Percentiles rank a stretch among this genome's conserved stretches.
Conservation (phyloP, 2,113 vertebrate species). For the Channa maculata region DNA sequence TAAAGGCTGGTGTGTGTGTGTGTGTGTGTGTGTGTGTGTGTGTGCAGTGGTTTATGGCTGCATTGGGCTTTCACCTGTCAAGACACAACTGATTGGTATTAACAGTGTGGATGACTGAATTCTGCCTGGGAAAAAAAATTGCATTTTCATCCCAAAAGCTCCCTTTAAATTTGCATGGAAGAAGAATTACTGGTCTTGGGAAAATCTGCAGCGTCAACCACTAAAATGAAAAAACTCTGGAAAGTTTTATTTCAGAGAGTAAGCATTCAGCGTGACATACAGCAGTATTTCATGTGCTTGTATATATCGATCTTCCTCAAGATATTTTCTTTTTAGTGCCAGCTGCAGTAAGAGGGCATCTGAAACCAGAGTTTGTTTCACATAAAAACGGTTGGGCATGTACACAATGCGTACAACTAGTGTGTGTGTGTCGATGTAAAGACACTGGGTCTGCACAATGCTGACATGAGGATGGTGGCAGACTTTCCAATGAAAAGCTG, state of each 20-base stretch:
- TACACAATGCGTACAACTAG: neutral
- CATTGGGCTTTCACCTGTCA: slow-evolving; percentile 59
- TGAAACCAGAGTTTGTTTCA: slow-evolving; percentile 13
- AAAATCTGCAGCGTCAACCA: slow-evolving; percentile 56
- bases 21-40: neutral
- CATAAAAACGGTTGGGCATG: neutral
- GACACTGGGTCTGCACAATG: neutral
- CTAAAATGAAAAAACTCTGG: slow-evolving; percentile 1
- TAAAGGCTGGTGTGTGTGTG: neutral
- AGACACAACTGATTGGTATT: slow-evolving; percentile 64
- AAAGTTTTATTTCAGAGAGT: slow-evolving; percentile 42
- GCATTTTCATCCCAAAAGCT: slow-evolving; percentile 44
- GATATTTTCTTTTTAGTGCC: neutral
- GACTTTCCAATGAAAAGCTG: slow-evolving; percentile 7
- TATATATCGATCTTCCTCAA: slow-evolving; percentile 12
- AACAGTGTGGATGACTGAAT: slow-evolving; percentile 52
- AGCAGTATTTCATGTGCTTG: slow-evolving; percentile 41
- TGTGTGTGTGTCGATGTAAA: neutral
- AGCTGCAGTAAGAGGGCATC: neutral
- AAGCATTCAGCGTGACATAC: slow-evolving; percentile 21
- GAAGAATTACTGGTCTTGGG: slow-evolving; percentile 27
- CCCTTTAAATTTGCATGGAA: slow-evolving; percentile 40
- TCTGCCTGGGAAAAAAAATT: slow-evolving; percentile 34
- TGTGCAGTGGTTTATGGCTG: slow-evolving; percentile 64
- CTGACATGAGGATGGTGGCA: neutral